Conservation (phyloP, 1,140 invertebrate species). For the Copidosoma floridanum region DNA sequence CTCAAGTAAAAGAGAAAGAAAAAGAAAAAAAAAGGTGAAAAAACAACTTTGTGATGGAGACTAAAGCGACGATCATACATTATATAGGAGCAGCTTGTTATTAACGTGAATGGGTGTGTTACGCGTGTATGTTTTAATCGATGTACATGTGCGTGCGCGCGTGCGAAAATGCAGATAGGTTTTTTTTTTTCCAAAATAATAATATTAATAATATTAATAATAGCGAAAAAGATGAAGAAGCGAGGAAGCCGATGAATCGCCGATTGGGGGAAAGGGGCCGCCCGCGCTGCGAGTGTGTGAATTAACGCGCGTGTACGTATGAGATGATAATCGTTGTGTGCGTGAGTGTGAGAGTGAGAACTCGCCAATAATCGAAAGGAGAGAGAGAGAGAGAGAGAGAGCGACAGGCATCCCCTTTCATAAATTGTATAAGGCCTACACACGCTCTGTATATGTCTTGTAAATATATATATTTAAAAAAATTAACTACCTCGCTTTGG, state of each 20-base stretch:
- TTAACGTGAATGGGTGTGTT: too few species aligned
- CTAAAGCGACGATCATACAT: too few species aligned
- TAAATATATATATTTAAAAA: slow-evolving; percentile 56
- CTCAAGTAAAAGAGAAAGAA: too few species aligned
- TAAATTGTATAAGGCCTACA: slow-evolving; percentile 42
- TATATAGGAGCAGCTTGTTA: too few species aligned
- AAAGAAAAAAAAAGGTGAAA: too few species aligned
- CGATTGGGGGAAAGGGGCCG: background rate
- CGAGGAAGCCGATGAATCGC: background rate
- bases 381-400: too few species aligned
- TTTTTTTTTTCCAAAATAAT: too few species aligned
- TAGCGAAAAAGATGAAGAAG: background rate
- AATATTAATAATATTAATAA: too few species aligned
- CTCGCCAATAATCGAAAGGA: slow-evolving; percentile 34
- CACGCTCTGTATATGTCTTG: slow-evolving; percentile 58
- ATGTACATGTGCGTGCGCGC: background rate
- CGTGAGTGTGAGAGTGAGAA: slow-evolving; percentile 10
- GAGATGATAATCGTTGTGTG: background rate
- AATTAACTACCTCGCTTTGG: slow-evolving; percentile 30
- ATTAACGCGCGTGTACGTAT: background rate
- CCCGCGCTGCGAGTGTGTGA: background rate
- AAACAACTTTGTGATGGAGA: too few species aligned
- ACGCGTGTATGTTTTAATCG: too few species aligned
- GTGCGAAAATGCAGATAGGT: too few species aligned
- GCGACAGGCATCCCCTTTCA: slow-evolving; percentile 31